Evolutionary conservation across 2,113 vertebrate species (phyloP), one percentile per base, ranked within the genome.

Genomic region (Campylomormyrus tamandua): DNA sequence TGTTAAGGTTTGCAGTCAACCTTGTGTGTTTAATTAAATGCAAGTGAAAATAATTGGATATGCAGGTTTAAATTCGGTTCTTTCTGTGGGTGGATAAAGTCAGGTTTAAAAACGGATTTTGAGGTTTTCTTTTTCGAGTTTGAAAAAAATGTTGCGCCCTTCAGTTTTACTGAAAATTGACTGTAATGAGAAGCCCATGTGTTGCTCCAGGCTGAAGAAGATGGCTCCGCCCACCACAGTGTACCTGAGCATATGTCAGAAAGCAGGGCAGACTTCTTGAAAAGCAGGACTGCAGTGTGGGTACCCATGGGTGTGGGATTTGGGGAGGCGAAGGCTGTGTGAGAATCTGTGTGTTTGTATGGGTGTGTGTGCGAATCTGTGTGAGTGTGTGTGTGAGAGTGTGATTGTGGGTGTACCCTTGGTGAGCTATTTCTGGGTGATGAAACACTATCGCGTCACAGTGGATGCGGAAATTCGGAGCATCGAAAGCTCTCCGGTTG

Each of bases 181-280:
- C 50, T 35, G 85, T 17, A 52, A 87, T 52, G 85, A 87, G 85
- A 27, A 87, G 85, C 85, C 84, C 85, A 87, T 87, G 56, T 56
- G 50, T 87, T 39, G 13, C 27, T 56, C 50, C 31, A 87, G 50
- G 56, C 31, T 87, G n/a, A 15, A 50, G 85, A 87, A 87, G n/a
- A 87, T 53, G n/a, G 85, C 50, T 19, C 85, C 85, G 13, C 85
- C 50, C 50, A 53, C 85, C n/a, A 5, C 27, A 5, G 21, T 42
- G 15, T 52, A 87, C 85, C 7, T 35, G 49, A 56, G 85, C 85
- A 87, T 87, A 53, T 87, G 50, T 87, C 85, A 87, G 50, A 56
- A 56, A 4, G n/a, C 50, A 52, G 85, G 50, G 53, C 48, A 56
- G 85, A 52, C 11, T 87, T 27, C 13, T 19, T 31, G 50, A 87